phyloP scores from a whole-genome alignment of 1,140 invertebrate genomes.

The Whitmania pigra region DNA sequence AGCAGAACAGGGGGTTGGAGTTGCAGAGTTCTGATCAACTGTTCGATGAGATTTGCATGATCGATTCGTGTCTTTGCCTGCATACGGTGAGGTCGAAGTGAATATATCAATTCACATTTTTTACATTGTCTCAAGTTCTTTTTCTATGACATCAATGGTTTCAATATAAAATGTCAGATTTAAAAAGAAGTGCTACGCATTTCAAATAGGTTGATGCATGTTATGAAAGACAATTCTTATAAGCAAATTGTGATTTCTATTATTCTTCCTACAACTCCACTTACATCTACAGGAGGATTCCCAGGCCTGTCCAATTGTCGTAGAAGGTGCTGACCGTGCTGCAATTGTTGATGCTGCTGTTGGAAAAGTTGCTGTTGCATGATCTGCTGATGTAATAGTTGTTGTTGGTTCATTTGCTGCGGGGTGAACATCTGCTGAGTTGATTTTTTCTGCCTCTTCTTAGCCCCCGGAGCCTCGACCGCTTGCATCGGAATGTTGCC shows the following conservation, averaged over 20 bases:
- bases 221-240: too few species aligned
- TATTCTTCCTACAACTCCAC: too few species aligned
- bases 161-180: too few species aligned
- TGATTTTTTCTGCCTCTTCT: slow-evolving; percentile 2
- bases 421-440: not conserved
- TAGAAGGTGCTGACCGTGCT: slow-evolving; percentile 22
- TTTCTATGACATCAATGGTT: too few species aligned
- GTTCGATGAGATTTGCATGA: not conserved
- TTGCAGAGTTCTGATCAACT: not conserved
- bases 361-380: slow-evolving; percentile 11
- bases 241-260: too few species aligned
- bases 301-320: slow-evolving; percentile 38
- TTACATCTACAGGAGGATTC: too few species aligned
- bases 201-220: too few species aligned
- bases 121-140: too few species aligned
- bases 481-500: not conserved
- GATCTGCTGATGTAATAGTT: not conserved
- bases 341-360: not conserved
- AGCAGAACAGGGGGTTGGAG: not conserved
- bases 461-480: not conserved
- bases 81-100: too few species aligned
- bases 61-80: too few species aligned
- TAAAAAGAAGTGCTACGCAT: too few species aligned
- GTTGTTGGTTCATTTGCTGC: not conserved
- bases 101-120: too few species aligned